phyloP scores from a whole-genome alignment of 2,888 invertebrate species.

The Bembecia ichneumoniformis region DNA sequence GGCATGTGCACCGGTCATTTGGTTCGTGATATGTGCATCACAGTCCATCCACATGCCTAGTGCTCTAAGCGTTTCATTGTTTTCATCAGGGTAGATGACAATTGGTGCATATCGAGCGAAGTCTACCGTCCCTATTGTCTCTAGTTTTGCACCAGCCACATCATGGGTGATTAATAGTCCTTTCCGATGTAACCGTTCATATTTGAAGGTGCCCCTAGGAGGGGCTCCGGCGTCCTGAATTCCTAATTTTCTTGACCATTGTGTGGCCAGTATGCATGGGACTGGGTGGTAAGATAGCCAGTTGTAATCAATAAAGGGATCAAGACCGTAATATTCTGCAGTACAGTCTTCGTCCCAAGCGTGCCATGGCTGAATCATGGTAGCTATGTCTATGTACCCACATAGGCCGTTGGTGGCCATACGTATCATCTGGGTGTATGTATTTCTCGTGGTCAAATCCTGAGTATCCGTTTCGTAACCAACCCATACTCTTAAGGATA shows the following conservation, averaged over 20 bases:
- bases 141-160: background rate
- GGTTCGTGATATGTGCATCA: constrained; percentile 1
- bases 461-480: background rate
- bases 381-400: constrained; percentile 1
- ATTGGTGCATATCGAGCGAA: background rate
- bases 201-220: background rate
- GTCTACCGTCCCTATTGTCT: background rate
- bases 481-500: background rate
- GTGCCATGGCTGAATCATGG: background rate
- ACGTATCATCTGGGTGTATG: constrained; percentile 1
- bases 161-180: background rate
- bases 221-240: background rate
- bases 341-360: constrained; percentile 6
- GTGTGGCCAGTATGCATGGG: background rate
- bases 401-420: constrained; percentile 4
- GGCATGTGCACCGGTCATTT: background rate
- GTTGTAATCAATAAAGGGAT: background rate
- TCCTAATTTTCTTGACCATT: background rate
- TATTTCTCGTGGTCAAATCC: constrained; percentile 1
- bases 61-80: background rate
- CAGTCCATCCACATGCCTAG: constrained; percentile 2
- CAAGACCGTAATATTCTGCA: constrained; percentile 1
- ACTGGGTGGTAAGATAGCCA: constrained; percentile 1
- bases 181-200: background rate
- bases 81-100: background rate